These are phyloP conservation scores for Carabus problematicus DNA, from an alignment of 2,888 invertebrate genomes.

Conservation along the genomic window DNA sequence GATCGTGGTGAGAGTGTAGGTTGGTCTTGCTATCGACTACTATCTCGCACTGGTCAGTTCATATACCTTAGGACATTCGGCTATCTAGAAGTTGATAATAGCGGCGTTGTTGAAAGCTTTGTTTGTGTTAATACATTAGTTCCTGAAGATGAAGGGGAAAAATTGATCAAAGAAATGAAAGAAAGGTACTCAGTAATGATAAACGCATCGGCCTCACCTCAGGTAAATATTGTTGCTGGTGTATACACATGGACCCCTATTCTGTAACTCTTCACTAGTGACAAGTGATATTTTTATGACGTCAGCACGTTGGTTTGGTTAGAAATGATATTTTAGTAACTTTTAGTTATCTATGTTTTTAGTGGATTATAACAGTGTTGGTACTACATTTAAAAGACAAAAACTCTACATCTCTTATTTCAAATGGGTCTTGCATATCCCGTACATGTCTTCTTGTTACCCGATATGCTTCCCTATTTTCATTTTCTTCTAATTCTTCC, in stretches of 20 bases:
- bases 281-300: too few relatives aligned
- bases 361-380: too few relatives aligned
- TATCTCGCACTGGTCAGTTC: constrained; percentile 82
- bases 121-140: constrained; percentile 84
- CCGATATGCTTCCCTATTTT: too few relatives aligned
- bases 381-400: too few relatives aligned
- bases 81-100: constrained; percentile 81
- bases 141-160: constrained; percentile 75
- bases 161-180: constrained; percentile 81
- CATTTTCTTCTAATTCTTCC: too few relatives aligned
- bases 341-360: too few relatives aligned
- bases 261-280: background rate
- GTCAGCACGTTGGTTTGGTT: too few relatives aligned
- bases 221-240: constrained; percentile 22
- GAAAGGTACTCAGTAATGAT: constrained; percentile 75
- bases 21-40: constrained; percentile 84
- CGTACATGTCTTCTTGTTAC: too few relatives aligned
- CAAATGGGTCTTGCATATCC: too few relatives aligned
- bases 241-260: background rate
- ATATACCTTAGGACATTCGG: constrained; percentile 86
- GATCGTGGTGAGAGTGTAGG: constrained; percentile 83
- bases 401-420: too few relatives aligned
- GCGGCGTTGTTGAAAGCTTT: constrained; percentile 83
- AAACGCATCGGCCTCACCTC: constrained; percentile 46
- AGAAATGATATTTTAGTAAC: too few relatives aligned